phyloP scores from a whole-genome alignment of 2,797 vertebrate genomes.

The Margarornis squamiger region DNA sequence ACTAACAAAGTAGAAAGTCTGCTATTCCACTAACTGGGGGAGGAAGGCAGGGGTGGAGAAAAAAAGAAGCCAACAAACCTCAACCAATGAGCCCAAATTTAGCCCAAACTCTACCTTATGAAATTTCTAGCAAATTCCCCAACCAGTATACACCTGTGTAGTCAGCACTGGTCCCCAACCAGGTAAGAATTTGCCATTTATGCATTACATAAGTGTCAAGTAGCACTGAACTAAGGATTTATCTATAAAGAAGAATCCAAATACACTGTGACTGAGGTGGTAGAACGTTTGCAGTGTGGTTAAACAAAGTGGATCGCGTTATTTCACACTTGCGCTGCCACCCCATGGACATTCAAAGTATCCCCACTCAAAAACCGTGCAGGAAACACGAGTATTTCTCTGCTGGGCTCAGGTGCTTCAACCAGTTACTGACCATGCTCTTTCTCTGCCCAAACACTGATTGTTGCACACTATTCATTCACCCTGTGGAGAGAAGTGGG shows the following conservation, averaged over 20 bases:
- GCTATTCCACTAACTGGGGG: background rate
- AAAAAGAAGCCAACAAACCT: background rate
- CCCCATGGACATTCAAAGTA: background rate
- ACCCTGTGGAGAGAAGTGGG: accelerated
- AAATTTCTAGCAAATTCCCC: background rate
- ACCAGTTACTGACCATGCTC: accelerated
- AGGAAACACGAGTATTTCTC: accelerated
- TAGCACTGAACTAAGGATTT: background rate
- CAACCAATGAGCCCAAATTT: accelerated
- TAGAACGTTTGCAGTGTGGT: accelerated
- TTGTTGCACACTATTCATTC: background rate
- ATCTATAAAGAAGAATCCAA: accelerated
- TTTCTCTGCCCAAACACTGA: background rate
- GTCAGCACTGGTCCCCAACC: background rate
- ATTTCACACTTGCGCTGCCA: background rate
- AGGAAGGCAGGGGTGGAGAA: background rate
- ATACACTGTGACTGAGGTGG: accelerated
- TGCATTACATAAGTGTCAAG: accelerated
- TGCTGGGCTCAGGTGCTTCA: background rate
- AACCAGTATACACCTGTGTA: background rate
- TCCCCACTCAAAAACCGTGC: background rate
- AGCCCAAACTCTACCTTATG: background rate
- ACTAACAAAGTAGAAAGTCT: background rate
- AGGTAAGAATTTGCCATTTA: background rate
- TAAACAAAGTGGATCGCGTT: background rate